phyloP scores from a whole-genome alignment of 2,888 invertebrate genomes.

The Drosophila setosimentum region DNA sequence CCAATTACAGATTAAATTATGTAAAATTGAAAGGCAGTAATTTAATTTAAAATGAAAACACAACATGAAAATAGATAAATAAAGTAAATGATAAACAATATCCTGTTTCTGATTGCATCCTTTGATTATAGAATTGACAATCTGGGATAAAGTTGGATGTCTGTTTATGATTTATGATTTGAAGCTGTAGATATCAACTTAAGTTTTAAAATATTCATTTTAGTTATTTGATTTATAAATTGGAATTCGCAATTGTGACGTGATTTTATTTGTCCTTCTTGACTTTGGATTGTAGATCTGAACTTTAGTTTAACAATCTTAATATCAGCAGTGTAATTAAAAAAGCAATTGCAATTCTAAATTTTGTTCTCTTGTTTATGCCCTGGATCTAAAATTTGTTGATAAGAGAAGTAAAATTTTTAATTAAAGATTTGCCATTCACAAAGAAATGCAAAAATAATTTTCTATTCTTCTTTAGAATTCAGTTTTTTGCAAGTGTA shows the following conservation, averaged over 20 bases:
- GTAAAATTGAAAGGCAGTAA: neutral
- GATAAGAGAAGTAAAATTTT: neutral
- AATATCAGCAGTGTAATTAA: neutral
- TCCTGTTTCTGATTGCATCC: too few species aligned
- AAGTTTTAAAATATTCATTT: neutral
- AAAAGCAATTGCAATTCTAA: neutral
- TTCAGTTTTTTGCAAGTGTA: constrained; percentile 24
- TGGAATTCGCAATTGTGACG: neutral
- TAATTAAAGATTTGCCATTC: neutral
- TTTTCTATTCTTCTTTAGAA: neutral
- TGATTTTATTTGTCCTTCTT: neutral
- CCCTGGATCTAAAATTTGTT: neutral
- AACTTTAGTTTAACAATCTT: neutral
- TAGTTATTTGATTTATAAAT: neutral
- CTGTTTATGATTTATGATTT: neutral
- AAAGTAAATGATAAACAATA: neutral
- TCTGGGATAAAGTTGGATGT: neutral
- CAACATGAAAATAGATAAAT: neutral
- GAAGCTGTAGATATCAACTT: neutral
- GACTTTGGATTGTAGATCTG: neutral
- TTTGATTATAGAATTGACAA: too few species aligned
- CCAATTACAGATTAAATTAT: neutral
- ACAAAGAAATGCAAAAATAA: neutral
- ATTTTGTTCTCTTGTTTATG: neutral
- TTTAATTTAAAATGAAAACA: neutral